Conservation (phyloP, 2,888 invertebrate species). For the Eutolmus rufibarbis region DNA sequence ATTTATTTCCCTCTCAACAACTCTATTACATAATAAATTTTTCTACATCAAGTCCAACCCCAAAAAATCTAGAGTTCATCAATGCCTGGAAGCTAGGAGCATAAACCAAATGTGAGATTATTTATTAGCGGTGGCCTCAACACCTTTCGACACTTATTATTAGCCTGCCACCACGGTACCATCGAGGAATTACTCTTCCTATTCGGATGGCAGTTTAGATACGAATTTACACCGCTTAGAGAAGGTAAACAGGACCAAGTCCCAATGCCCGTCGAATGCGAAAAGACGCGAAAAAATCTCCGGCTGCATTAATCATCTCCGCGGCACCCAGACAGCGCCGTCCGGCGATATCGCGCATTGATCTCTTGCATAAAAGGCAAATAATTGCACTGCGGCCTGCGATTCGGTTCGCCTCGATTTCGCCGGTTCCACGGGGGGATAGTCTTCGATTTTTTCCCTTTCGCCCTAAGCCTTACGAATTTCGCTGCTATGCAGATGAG, state of each 20-base stretch:
- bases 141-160: constrained; percentile 18
- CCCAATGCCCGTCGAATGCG: background rate
- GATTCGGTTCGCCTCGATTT: background rate
- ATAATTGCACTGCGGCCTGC: constrained; percentile 11
- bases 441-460: background rate
- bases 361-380: constrained; percentile 30
- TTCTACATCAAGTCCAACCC: background rate
- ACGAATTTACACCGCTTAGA: constrained; percentile 3
- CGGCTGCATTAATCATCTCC: constrained; percentile 17
- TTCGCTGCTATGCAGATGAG: background rate
- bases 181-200: background rate
- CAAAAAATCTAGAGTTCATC: background rate
- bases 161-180: background rate
- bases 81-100: background rate
- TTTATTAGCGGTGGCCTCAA: background rate
- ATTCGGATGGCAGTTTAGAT: constrained; percentile 1
- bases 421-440: background rate
- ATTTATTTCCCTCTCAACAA: background rate
- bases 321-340: background rate
- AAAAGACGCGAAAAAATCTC: background rate
- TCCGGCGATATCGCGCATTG: constrained; percentile 18
- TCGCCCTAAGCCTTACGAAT: background rate
- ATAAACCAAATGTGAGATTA: background rate
- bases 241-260: background rate
- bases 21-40: background rate